Percentiles rank a stretch among this genome's conserved stretches.
These are phyloP conservation scores for Xiphias gladius DNA, from an alignment of 2,113 vertebrate species.

Conservation along the genomic window DNA sequence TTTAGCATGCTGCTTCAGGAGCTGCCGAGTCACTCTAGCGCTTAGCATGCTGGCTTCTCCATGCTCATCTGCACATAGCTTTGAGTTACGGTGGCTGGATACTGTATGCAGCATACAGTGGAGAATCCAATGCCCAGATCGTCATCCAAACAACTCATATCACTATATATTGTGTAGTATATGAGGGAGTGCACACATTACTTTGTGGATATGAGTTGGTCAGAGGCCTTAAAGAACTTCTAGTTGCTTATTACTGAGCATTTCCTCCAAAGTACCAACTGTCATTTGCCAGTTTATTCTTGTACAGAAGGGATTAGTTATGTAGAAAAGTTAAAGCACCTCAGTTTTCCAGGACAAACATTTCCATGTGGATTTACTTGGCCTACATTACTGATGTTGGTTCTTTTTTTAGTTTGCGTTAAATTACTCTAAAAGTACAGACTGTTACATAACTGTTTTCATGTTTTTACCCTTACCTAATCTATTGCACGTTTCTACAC, in stretches of 20 bases:
- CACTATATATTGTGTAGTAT: constrained; percentile 71
- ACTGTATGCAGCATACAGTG: constrained; percentile 82
- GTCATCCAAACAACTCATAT: constrained; percentile 77
- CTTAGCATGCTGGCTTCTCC: constrained; percentile 82
- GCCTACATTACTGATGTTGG: constrained; percentile 46
- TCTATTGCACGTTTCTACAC: constrained; percentile 66
- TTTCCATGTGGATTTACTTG: constrained; percentile 49
- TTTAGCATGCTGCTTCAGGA: constrained; percentile 77
- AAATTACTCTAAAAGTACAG: constrained; percentile 52
- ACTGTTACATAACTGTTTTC: constrained; percentile 55
- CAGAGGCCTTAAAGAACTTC: constrained; percentile 53
- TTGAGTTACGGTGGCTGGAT: constrained; percentile 72
- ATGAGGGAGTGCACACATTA: constrained; percentile 49
- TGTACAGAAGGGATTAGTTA: constrained; percentile 12
- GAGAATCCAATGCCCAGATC: constrained; percentile 69
- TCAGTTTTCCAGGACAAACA: constrained; percentile 58
- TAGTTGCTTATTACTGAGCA: constrained; percentile 70
- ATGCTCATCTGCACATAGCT: constrained; percentile 80
- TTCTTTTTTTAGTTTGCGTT: constrained; percentile 44
- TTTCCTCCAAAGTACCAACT: constrained; percentile 45
- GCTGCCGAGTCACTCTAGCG: constrained; percentile 72
- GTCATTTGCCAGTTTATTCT: constrained; percentile 23
- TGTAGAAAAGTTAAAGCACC: constrained; percentile 25
- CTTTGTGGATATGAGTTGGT: constrained; percentile 74
- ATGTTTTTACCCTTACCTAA: constrained; percentile 53